phyloP scores from a whole-genome alignment of 1,140 invertebrate species.

The Diuraphis noxia region DNA sequence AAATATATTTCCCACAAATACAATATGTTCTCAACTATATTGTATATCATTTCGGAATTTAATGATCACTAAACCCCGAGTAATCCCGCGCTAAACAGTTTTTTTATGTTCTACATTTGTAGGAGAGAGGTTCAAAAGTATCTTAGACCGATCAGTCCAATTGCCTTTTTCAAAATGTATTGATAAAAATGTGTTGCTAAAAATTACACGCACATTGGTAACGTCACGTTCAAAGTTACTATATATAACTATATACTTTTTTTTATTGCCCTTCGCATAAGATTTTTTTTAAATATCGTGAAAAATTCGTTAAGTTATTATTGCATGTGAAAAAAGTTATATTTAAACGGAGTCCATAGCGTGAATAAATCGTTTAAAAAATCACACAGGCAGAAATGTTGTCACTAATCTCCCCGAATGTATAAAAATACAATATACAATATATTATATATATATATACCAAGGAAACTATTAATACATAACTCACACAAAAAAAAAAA shows the following conservation, averaged over 20 bases:
- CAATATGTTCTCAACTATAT: too few species aligned
- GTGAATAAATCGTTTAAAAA: background rate
- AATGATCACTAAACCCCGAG: too few species aligned
- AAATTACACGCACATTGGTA: background rate
- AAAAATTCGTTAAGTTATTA: background rate
- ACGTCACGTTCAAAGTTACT: background rate
- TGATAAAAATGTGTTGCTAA: background rate
- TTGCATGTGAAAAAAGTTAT: background rate
- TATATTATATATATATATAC: background rate
- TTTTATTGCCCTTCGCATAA: background rate
- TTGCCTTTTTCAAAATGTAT: background rate
- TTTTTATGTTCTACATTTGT: too few species aligned
- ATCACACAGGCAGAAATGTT: background rate
- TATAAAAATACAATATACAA: background rate
- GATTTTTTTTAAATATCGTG: background rate
- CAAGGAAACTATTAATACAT: background rate
- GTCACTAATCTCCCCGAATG: background rate
- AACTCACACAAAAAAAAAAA: background rate
- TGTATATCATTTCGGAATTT: too few species aligned
- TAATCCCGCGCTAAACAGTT: too few species aligned
- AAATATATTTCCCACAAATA: too few species aligned
- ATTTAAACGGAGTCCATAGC: background rate
- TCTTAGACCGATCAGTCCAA: background rate
- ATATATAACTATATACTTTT: background rate
- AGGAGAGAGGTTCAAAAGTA: too few species aligned